Conservation (phyloP, 1,140 invertebrate genomes). For the Dolichoris vasculosae region DNA sequence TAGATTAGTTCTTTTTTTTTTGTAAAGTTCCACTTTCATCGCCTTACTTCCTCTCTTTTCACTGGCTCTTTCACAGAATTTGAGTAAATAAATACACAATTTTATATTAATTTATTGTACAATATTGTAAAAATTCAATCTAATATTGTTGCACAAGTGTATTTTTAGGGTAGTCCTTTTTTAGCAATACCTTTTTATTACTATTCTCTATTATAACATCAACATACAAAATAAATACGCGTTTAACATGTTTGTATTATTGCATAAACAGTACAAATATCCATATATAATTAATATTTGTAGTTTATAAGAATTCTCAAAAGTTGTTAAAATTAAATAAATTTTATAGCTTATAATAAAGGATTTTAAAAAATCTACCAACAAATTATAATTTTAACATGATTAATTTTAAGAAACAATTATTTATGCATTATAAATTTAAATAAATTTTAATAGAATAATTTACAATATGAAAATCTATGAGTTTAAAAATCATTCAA, state of each 20-base stretch:
- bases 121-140: conserved; percentile 74
- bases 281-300: neutral
- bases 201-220: neutral
- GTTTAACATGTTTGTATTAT: neutral
- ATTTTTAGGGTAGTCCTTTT: conserved; percentile 55
- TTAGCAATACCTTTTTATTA: neutral
- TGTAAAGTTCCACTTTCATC: conserved; percentile 53
- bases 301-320: neutral
- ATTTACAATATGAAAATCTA: neutral
- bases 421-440: neutral
- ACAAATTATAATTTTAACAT: neutral
- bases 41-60: conserved; percentile 42
- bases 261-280: conserved; percentile 25
- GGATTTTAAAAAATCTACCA: neutral
- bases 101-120: conserved; percentile 75
- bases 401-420: neutral
- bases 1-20: conserved; percentile 61
- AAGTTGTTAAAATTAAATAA: conserved; percentile 8
- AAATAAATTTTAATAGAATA: neutral
- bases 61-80: conserved; percentile 58
- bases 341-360: neutral
- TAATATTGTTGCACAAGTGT: conserved; percentile 65
- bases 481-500: neutral
- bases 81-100: conserved; percentile 75
- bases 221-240: conserved; percentile 30